Base-by-base conservation (phyloP, 2,797 vertebrate genomes). In the Pangasius macronema region DNA sequence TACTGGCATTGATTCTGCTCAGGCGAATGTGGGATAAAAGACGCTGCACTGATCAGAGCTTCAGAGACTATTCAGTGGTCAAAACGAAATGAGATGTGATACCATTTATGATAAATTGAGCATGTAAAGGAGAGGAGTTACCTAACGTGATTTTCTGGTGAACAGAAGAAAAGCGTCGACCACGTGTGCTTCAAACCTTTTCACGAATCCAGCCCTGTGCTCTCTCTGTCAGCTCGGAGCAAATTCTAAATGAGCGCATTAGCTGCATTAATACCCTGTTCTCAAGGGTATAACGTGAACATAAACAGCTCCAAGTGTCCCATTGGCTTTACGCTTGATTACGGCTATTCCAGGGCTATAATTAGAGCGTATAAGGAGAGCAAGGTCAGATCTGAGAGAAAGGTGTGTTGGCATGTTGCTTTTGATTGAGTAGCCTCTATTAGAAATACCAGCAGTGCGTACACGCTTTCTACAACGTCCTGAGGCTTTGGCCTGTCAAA, bases 401-500 rank as follows among this genome's bases (percentile, higher is more conserved):
- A 39, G 13, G 53, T 39, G 33, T 42, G 77, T 22, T 75, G 27
- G 36, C 77, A 46, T 82, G 59, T 49, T 86, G 84, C 24, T 77
- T 85, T 85, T 83, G 84, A 88, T 76, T 36, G 87, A 88, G 77
- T 33, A 68, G 79, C 49, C 46, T 73, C 33, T 82, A 82, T 49
- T 36, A 83, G 57, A 39, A 27, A 13, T 22, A 7, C 46, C 79
- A 76, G 84, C 46, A 85, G 67, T 33, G 65, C 51, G 72, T 53
- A 36, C 81, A 87, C 1, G 57, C 14, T 72, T 87, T 49, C 55
- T 51, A 83, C 61, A 61, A 55, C 79, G 65, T 72, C 87, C 57
- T 16, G 72, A 84, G 75, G 87, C 83, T 85, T 76, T 30, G 82
- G 82, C 36, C 86, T 83, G 86, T 68, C 86, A 87, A 83, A 67